A percentile compares a stretch with the other conserved stretches of the same genome.
These are phyloP conservation scores for Gambusia affinis DNA, from an alignment of 2,113 vertebrate genomes.

Conservation along the genomic window DNA sequence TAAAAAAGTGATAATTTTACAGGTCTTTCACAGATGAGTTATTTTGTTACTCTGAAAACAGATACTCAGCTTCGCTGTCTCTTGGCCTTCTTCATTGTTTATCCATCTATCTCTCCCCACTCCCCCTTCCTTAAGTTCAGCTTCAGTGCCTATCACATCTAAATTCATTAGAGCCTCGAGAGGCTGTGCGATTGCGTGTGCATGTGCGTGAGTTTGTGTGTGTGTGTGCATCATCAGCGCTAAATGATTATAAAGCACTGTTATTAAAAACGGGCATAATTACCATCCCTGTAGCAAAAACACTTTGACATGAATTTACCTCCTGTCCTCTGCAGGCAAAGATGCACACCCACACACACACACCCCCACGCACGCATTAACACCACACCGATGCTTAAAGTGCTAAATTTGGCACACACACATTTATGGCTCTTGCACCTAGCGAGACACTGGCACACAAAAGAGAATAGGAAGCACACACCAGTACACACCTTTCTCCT, in stretches of 20 bases:
- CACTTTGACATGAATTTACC: constrained; percentile 72
- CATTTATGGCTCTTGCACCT: constrained; percentile 12
- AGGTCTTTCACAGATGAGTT: constrained; percentile 38
- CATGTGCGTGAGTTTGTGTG: constrained; percentile 22
- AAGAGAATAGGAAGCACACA: constrained; percentile 23
- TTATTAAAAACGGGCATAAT: constrained; percentile 79
- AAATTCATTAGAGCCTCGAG: constrained; percentile 77
- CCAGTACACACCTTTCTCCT: constrained; percentile 45
- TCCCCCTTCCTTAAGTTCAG: constrained; percentile 62
- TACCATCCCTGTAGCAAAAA: constrained; percentile 75
- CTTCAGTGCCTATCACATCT: constrained; percentile 76
- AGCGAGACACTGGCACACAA: neutral
- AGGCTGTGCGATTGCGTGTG: constrained; percentile 29
- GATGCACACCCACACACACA: constrained; percentile 40
- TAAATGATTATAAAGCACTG: constrained; percentile 80
- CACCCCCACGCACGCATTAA: constrained; percentile 33
- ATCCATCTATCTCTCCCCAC: constrained; percentile 59
- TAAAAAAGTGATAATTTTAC: constrained; percentile 24
- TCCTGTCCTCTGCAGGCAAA: constrained; percentile 65
- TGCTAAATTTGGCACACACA: constrained; percentile 28
- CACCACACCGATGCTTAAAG: constrained; percentile 19
- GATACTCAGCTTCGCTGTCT: constrained; percentile 45
- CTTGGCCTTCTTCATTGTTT: constrained; percentile 42
- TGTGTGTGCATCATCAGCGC: constrained; percentile 51
- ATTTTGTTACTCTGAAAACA: constrained; percentile 42